Evolutionary conservation across 2,113 vertebrate genomes (phyloP), one percentile per base, ranked within the genome.

Genomic region (Muntiacus muntjak): DNA sequence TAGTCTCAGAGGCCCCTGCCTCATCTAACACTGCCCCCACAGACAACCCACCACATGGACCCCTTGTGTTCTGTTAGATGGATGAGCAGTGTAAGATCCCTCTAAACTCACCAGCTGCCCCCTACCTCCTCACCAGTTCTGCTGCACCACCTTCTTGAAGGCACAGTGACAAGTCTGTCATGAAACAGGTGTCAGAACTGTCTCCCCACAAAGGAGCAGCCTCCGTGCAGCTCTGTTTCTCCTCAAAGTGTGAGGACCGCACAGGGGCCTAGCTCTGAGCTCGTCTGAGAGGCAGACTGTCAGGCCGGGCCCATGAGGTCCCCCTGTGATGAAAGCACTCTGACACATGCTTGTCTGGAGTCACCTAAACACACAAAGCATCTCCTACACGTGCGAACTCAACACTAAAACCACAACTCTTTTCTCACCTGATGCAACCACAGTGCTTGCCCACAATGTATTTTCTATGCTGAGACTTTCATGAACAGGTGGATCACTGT

Each of bases 391-490:
- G 4, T 36, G n/a, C 30, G 55, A 52, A 64, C 2, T 19, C 13
- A 23, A 23, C 2, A 14, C 25, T 2, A 33, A 45, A 30, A 62
- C 16, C 8, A 86, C 94, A 82, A 50, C 23, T 30, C 13, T 67
- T 86, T 62, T 96, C 98, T 99, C 92, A 99, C 99, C 99, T 79
- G 99, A 99, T 23, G 99, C 99, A 28, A 99, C 99, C 54, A 99
- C 98, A 1, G 99, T 99, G 99, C 99, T 99, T 67, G 99, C 99
- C 99, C 99, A 99, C 58, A 99, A 98, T 0, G 99, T 99, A 98
- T 99, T 99, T 95, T 99, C 99, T 98, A 99, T 99, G 95, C 99
- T 99, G 71, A 99, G 99, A 96, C 99, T 99, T 98, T 99, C 99
- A 3, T 99, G 99, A 97, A 99, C 93, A 79, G 99, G 98, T 71